Conservation (phyloP, 2,888 invertebrate species). For the Cheilosia variabilis region DNA sequence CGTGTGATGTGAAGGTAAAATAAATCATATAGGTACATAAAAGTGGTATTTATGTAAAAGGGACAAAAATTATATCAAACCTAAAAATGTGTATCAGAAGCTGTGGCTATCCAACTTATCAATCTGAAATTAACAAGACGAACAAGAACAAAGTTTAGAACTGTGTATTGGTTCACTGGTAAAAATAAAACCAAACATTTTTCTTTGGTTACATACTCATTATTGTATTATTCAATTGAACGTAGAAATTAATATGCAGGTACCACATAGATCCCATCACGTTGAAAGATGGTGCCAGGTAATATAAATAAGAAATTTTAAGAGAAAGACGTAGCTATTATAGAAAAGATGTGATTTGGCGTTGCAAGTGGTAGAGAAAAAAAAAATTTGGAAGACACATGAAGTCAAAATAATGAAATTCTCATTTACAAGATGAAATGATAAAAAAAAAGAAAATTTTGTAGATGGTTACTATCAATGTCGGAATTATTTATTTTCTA, state of each 20-base stretch:
- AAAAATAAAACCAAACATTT: background rate
- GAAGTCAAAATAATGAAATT: slow-evolving; percentile 23
- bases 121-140: background rate
- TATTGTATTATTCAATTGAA: slow-evolving; percentile 14
- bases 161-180: slow-evolving; percentile 31
- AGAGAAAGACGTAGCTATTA: slow-evolving; percentile 11
- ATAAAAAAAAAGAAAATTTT: slow-evolving; percentile 33
- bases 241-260: slow-evolving; percentile 5
- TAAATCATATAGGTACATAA: slow-evolving; percentile 9
- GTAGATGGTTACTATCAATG: slow-evolving; percentile 66
- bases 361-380: slow-evolving; percentile 21
- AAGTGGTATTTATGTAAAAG: slow-evolving; percentile 21
- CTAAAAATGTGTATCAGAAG: slow-evolving; percentile 29
- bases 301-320: slow-evolving; percentile 5
- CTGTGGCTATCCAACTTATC: slow-evolving; percentile 22
- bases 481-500: slow-evolving; percentile 74
- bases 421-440: slow-evolving; percentile 19
- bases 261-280: background rate
- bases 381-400: slow-evolving; percentile 15
- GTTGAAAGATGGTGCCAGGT: slow-evolving; percentile 6
- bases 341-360: slow-evolving; percentile 22
- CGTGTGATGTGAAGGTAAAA: slow-evolving; percentile 30
- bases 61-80: slow-evolving; percentile 23
- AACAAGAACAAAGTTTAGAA: slow-evolving; percentile 1
- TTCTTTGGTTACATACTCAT: slow-evolving; percentile 14